A percentile compares a stretch with the other conserved stretches of the same genome.
phyloP scores from a whole-genome alignment of 2,888 invertebrate genomes.

The Acanthococcus lagerstroemiae region DNA sequence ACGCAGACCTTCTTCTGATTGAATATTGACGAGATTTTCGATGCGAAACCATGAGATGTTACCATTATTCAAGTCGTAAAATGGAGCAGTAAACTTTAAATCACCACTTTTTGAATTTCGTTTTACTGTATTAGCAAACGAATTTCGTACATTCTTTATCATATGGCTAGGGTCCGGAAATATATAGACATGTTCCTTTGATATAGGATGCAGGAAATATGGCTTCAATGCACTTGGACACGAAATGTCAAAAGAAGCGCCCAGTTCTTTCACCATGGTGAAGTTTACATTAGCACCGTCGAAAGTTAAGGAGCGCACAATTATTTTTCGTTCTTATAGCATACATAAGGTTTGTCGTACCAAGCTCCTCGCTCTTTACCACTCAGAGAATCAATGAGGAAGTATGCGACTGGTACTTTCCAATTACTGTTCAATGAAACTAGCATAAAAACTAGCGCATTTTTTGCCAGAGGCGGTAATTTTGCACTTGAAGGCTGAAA shows the following conservation, averaged over 20 bases:
- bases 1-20: background rate
- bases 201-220: background rate
- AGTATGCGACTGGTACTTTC: conserved; percentile 1
- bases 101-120: too few species aligned
- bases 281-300: background rate
- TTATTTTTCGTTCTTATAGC: background rate
- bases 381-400: background rate
- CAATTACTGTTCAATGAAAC: background rate
- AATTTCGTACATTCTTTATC: background rate
- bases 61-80: background rate
- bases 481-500: too few species aligned
- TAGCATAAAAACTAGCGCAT: background rate
- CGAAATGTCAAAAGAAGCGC: background rate
- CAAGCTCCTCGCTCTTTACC: background rate
- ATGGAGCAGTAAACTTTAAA: too few species aligned
- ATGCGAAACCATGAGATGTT: background rate
- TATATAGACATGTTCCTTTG: background rate
- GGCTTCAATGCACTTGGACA: background rate
- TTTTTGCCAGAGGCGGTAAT: background rate
- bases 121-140: background rate
- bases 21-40: background rate
- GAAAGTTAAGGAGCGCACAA: background rate
- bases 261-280: background rate
- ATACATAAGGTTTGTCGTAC: background rate
- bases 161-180: background rate